phyloP scores from a whole-genome alignment of 2,888 invertebrate genomes.

The Agrotis ipsilon region DNA sequence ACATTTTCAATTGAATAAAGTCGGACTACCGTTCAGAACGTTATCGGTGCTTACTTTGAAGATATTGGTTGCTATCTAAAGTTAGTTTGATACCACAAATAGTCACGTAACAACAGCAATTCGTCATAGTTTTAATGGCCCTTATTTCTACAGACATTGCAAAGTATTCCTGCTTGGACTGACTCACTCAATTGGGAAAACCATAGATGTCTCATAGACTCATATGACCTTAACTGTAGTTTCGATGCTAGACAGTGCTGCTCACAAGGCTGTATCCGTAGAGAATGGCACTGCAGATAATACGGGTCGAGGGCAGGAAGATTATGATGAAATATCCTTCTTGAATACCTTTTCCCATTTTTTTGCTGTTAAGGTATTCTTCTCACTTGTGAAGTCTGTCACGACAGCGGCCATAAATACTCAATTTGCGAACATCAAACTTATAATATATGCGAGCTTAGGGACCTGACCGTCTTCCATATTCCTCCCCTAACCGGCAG shows the following conservation, averaged over 20 bases:
- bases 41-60: slow-evolving; percentile 7
- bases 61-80: slow-evolving; percentile 16
- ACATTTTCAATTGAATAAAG: slow-evolving; percentile 33
- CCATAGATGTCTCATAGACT: background rate
- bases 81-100: slow-evolving; percentile 4
- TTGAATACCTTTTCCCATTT: background rate
- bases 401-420: slow-evolving; percentile 56
- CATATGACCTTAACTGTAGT: no score
- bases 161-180: background rate
- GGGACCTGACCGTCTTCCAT: slow-evolving; percentile 58
- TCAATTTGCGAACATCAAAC: slow-evolving; percentile 64
- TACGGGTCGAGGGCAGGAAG: no score
- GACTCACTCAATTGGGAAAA: background rate
- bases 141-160: background rate
- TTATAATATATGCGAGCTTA: slow-evolving; percentile 63
- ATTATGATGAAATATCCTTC: background rate
- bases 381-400: slow-evolving; percentile 19
- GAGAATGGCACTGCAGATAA: no score
- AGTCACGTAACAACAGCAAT: background rate
- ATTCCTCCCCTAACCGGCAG: slow-evolving; percentile 36
- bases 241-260: no score
- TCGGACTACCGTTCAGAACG: slow-evolving; percentile 5
- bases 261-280: no score
- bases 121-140: background rate
- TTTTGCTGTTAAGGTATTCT: slow-evolving; percentile 12